phyloP scores from a whole-genome alignment of 1,140 invertebrate species.

The Penaeus japonicus region DNA sequence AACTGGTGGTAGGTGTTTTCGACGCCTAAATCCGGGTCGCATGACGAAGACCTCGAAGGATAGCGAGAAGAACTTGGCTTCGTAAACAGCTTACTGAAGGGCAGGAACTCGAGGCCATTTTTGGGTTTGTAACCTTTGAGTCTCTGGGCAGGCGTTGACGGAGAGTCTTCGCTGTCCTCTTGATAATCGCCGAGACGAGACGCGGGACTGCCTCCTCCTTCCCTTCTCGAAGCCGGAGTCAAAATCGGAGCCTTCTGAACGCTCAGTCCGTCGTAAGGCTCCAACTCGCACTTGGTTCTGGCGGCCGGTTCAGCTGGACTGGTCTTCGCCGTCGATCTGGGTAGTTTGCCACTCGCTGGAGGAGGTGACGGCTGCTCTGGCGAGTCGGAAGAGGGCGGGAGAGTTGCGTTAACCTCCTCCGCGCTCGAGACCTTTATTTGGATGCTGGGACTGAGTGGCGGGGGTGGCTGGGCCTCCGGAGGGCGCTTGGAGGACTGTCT shows the following conservation, averaged over 20 bases:
- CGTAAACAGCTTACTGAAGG: constrained; percentile 37
- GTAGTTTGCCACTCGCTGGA: too few species aligned
- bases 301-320: not conserved
- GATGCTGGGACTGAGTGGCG: too few species aligned
- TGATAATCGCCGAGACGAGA: not conserved
- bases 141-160: not conserved
- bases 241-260: not conserved
- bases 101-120: constrained; percentile 16
- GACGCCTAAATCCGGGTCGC: not conserved
- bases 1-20: constrained; percentile 14
- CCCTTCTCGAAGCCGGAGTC: not conserved
- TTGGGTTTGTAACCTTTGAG: constrained; percentile 4
- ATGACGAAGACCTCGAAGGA: not conserved
- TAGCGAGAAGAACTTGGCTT: not conserved
- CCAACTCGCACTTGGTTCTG: not conserved
- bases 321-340: not conserved
- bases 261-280: constrained; percentile 29
- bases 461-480: too few species aligned
- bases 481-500: too few species aligned
- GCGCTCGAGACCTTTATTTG: too few species aligned
- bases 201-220: not conserved
- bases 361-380: too few species aligned
- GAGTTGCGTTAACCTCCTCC: too few species aligned
- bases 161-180: not conserved
- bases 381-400: too few species aligned